phyloP scores from a whole-genome alignment of 2,888 invertebrate genomes.

The Latrodectus hesperus region DNA sequence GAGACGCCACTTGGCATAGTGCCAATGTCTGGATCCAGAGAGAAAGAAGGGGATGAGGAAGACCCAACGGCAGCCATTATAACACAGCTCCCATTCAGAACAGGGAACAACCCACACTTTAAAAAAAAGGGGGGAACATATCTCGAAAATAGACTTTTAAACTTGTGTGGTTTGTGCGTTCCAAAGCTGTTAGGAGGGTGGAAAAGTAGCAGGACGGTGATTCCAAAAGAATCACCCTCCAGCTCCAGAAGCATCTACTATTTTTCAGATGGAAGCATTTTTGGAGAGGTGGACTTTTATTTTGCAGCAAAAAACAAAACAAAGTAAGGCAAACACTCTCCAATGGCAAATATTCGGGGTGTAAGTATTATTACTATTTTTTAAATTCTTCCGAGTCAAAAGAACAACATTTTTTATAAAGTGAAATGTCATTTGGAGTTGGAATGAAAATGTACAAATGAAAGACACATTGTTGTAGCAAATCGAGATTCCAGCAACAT shows the following conservation, averaged over 20 bases:
- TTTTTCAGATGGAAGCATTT: conserved; percentile 30
- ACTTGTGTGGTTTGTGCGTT: conserved; percentile 52
- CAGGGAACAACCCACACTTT: conserved; percentile 7
- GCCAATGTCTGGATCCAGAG: conserved; percentile 60
- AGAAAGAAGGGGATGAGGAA: conserved; percentile 28
- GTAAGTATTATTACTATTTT: not conserved
- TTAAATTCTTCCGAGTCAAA: not conserved
- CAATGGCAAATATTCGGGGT: not conserved
- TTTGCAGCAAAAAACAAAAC: not conserved
- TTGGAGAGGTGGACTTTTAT: not conserved
- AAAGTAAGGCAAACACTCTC: not conserved
- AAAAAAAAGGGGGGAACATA: conserved; percentile 13
- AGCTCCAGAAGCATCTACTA: not conserved
- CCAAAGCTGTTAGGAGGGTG: conserved; percentile 7
- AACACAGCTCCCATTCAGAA: conserved; percentile 18
- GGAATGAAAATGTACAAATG: not conserved
- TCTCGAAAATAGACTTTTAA: conserved; percentile 64
- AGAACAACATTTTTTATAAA: not conserved
- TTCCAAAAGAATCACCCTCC: conserved; percentile 11
- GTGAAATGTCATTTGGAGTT: not conserved
- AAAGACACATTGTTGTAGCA: too few relatives aligned
- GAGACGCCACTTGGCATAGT: conserved; percentile 64
- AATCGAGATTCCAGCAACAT: too few relatives aligned
- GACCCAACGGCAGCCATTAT: conserved; percentile 60
- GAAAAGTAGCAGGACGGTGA: conserved; percentile 9